Conservation (phyloP, 2,888 invertebrate species). For the Brenthis hecate region DNA sequence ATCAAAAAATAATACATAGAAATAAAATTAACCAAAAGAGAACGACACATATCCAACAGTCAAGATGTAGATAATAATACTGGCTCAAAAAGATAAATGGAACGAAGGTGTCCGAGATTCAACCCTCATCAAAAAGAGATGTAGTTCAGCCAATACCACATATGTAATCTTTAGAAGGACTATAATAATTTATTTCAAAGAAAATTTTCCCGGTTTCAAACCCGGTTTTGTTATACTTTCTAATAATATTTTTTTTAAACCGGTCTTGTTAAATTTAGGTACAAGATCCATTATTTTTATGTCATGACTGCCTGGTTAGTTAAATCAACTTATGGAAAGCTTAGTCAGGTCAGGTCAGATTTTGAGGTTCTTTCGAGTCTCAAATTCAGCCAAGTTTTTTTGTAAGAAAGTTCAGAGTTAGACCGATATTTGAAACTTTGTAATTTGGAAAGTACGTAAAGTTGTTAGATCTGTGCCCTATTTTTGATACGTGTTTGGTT, state of each 20-base stretch:
- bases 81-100: conserved; percentile 6
- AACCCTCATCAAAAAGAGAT: conserved; percentile 69
- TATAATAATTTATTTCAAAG: neutral
- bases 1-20: no score
- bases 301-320: no score
- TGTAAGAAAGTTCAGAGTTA: no score
- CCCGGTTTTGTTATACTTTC: neutral
- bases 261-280: neutral
- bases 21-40: neutral
- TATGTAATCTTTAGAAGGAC: conserved; percentile 46
- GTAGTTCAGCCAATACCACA: conserved; percentile 58
- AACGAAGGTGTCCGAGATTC: conserved; percentile 23
- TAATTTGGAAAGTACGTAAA: no score
- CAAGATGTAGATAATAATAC: conserved; percentile 10
- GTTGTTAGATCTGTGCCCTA: no score
- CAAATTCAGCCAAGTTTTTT: no score
- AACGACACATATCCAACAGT: conserved; percentile 2
- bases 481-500: no score
- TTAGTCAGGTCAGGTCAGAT: no score
- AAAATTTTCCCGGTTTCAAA: neutral
- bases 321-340: no score
- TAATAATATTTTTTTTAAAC: neutral
- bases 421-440: no score
- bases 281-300: no score
- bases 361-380: no score